phyloP scores from a whole-genome alignment of 2,888 invertebrate genomes.

The Phyllotreta cruciferae region DNA sequence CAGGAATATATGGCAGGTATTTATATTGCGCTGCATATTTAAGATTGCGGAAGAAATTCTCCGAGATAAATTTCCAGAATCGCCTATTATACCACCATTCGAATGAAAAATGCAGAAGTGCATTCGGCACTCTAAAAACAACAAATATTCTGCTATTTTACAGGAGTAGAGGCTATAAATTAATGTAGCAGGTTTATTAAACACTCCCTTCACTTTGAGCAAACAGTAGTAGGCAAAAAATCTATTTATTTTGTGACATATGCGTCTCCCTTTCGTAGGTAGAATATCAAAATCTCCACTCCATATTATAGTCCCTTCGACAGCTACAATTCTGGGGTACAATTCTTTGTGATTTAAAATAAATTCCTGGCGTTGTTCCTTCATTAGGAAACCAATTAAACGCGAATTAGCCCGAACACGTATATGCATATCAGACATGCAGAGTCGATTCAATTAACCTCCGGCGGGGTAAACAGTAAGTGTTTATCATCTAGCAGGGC shows the following conservation, averaged over 20 bases:
- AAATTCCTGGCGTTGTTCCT: conserved; percentile 2
- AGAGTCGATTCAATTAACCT: conserved; percentile 27
- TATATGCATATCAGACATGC: conserved; percentile 32
- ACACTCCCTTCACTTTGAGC: background rate
- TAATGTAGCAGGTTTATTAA: background rate
- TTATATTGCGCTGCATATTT: conserved; percentile 12
- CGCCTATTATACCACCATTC: too few relatives aligned
- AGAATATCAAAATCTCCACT: conserved; percentile 33
- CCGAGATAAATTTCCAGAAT: conserved; percentile 46
- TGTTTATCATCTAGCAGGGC: conserved; percentile 26
- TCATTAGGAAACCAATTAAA: conserved; percentile 9
- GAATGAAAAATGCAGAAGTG: too few relatives aligned
- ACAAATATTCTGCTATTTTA: too few relatives aligned
- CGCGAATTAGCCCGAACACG: conserved; percentile 24
- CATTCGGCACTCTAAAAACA: too few relatives aligned
- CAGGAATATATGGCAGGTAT: conserved; percentile 13
- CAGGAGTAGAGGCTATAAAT: too few relatives aligned
- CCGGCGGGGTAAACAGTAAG: conserved; percentile 22
- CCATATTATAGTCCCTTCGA: conserved; percentile 47
- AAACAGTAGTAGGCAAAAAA: conserved; percentile 48
- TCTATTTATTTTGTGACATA: conserved; percentile 52
- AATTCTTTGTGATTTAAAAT: conserved; percentile 27
- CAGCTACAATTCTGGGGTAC: conserved; percentile 42
- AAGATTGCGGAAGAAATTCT: conserved; percentile 13
- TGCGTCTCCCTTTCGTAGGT: conserved; percentile 41